Evolutionary conservation across 2,888 invertebrate species (phyloP).

Genomic region (Byasa hedistus): DNA sequence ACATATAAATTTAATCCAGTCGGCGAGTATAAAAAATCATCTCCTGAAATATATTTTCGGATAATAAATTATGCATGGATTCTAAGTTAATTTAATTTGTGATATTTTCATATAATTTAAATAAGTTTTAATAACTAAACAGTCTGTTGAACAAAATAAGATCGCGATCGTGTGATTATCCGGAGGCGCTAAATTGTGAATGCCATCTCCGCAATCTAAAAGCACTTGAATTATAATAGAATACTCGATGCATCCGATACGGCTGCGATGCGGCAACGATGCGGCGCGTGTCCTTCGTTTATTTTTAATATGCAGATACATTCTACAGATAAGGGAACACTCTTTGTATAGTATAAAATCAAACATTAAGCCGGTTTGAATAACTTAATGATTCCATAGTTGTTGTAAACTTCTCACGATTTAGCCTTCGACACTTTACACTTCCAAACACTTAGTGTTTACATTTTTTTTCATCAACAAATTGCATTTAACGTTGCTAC

Average conservation of each 20-base stretch:
- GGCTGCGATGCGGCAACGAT: not conserved
- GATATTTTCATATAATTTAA: too few species aligned
- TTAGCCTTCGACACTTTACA: not conserved
- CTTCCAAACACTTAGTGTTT: not conserved
- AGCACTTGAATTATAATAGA: constrained; percentile 29
- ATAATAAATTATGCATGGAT: too few species aligned
- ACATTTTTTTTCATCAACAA: not conserved
- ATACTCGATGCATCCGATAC: constrained; percentile 23
- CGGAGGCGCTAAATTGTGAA: constrained; percentile 29
- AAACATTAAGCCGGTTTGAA: not conserved
- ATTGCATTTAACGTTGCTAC: not conserved
- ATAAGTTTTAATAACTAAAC: not conserved
- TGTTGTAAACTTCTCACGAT: not conserved
- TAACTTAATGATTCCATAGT: not conserved
- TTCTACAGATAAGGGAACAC: not conserved
- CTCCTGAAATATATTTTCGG: too few species aligned
- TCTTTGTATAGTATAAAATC: not conserved
- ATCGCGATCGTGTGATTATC: constrained; percentile 24
- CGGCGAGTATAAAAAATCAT: too few species aligned
- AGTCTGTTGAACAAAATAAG: constrained; percentile 6
- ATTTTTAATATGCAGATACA: constrained; percentile 15
- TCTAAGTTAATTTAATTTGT: too few species aligned
- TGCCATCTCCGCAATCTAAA: constrained; percentile 25
- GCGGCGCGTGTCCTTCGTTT: constrained; percentile 20
- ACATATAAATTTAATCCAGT: too few species aligned